Evolutionary conservation across 2,113 vertebrate species (phyloP).

Genomic region (Brachionichthys hirsutus): DNA sequence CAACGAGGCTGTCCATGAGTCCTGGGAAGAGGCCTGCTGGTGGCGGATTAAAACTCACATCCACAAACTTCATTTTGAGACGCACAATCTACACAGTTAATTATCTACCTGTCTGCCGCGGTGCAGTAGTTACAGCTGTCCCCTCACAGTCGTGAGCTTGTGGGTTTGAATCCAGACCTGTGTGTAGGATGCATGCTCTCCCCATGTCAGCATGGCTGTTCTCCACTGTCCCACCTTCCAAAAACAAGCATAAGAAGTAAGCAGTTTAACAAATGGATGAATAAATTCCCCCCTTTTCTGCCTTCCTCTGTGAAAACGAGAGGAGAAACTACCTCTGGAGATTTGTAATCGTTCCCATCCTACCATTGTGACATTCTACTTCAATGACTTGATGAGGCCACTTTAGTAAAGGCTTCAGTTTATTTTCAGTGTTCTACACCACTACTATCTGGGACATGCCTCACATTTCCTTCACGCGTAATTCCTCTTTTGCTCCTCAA

Average conservation of each 20-base stretch:
- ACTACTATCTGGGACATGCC: slow-evolving; percentile 9
- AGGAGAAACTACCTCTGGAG: slow-evolving; percentile 6
- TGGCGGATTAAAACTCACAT: slow-evolving; percentile 48
- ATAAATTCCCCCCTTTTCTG: slow-evolving; percentile 9
- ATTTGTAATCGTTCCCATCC: slow-evolving; percentile 29
- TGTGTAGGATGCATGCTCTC: too few species aligned
- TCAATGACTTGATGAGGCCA: slow-evolving; percentile 44
- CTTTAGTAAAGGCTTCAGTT: slow-evolving; percentile 29
- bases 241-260: too few species aligned
- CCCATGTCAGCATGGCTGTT: too few species aligned
- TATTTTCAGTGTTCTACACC: slow-evolving; percentile 18
- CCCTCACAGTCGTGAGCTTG: too few species aligned
- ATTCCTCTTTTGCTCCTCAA: background rate
- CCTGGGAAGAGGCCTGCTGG: slow-evolving; percentile 36
- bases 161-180: too few species aligned
- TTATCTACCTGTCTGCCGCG: background rate
- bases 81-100: slow-evolving; percentile 21
- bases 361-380: slow-evolving; percentile 38
- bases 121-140: too few species aligned
- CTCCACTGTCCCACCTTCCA: too few species aligned
- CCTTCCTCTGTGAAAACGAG: background rate
- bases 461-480: slow-evolving; percentile 2
- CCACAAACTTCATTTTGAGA: slow-evolving; percentile 18
- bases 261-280: too few species aligned
- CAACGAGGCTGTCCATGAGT: too few species aligned